Evolutionary conservation across 2,888 invertebrate species (phyloP).

Genomic region (Eremobia ochroleuca): DNA sequence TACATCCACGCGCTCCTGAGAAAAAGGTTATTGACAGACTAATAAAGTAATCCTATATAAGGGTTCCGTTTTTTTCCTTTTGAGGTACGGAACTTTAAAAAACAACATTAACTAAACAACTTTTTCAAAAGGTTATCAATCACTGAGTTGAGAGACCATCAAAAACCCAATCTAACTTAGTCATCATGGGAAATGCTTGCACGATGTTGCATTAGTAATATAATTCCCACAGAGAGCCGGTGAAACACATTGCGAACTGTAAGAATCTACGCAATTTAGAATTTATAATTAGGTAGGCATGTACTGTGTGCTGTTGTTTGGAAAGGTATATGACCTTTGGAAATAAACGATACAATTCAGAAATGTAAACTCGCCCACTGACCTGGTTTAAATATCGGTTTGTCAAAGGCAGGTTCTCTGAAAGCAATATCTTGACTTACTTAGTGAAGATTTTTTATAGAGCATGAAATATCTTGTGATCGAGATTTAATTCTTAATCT

Average conservation of each 20-base stretch:
- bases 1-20: neutral
- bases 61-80: neutral
- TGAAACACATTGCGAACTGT: slow-evolving; percentile 24
- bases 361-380: slow-evolving; percentile 3
- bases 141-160: neutral
- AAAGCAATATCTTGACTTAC: neutral
- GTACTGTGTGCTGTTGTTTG: slow-evolving; percentile 24
- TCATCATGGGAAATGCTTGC: slow-evolving; percentile 34
- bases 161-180: slow-evolving; percentile 11
- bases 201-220: slow-evolving; percentile 20
- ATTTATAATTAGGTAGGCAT: slow-evolving; percentile 25
- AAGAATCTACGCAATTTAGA: slow-evolving; percentile 26
- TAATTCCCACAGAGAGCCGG: slow-evolving; percentile 23
- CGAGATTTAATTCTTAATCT: neutral
- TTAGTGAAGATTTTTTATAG: neutral
- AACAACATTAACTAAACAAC: neutral
- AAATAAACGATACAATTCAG: slow-evolving; percentile 11
- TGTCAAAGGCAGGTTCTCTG: neutral
- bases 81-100: no score
- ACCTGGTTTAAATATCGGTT: slow-evolving; percentile 13
- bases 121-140: neutral
- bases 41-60: neutral
- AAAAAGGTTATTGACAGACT: neutral
- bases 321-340: slow-evolving; percentile 27
- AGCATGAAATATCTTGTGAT: neutral